Evolutionary conservation across 2,888 invertebrate genomes (phyloP), one percentile per base, ranked within the genome.

Genomic region (Cryptus viduatorius): DNA sequence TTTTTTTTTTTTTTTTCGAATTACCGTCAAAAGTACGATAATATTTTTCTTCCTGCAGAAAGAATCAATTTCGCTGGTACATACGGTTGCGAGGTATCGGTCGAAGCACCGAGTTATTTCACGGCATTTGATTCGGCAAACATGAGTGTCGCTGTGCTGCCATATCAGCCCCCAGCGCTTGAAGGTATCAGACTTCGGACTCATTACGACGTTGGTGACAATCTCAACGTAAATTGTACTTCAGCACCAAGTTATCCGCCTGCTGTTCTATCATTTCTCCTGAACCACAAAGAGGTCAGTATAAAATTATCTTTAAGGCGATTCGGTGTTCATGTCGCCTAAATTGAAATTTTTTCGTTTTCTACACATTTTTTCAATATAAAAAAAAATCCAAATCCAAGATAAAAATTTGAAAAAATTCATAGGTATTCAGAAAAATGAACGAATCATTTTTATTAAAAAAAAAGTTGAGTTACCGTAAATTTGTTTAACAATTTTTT

Each of bases 221-320:
- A 88, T 73, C 91, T 93, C 80, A 87, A 90, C 71, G 92, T 89
- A 16, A 89, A 89, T 77, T 93, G 93, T 88, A 92, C 89, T 61
- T 92, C 93, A 37, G 92, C 90, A n/a, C 90, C 91, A 44, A 93
- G 93, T 84, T 90, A 91, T 80, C 93, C 93, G 12, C 87, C 91
- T 14, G 92, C 93, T 48, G 84, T 87, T 67, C 91, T 93, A 67
- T 87, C 90, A 77, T 92, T 93, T 87, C 88, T 92, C 85, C 89
- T 93, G 86, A 93, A 93, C 82, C 90, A 88, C 59, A 89, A 89
- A 82, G 90, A 92, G 92, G 93, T 93, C 86, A 89, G 89, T 83
- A 76, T 64, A 86, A 37, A 12, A 72, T 46, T 53, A 29, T 29
- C 12, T 10, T 37, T 5, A 4, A n/a, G n/a, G n/a, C n/a, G n/a